These are phyloP conservation scores for Phragmatobia fuliginosa DNA, from an alignment of 2,888 invertebrate species.

Conservation along the genomic window DNA sequence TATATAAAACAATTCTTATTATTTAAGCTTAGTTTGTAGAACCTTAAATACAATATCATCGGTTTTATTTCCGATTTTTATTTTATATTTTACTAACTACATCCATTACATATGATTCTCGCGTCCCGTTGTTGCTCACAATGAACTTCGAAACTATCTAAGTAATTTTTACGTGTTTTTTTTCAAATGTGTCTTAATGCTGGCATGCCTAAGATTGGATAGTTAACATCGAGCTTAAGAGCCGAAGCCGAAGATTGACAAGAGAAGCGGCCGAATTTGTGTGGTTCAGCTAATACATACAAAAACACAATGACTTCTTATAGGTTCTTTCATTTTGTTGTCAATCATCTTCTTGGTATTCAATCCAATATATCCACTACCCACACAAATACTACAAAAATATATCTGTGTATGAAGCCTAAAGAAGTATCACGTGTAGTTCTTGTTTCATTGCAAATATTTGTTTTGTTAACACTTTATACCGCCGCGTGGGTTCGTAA, in stretches of 20 bases:
- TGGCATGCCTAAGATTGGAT: no score
- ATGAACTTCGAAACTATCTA: no score
- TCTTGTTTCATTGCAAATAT: conserved; percentile 49
- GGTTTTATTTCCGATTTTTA: background rate
- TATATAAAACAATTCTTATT: background rate
- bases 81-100: no score
- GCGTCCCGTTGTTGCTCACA: no score
- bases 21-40: background rate
- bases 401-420: conserved; percentile 4
- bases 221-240: no score
- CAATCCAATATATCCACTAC: background rate
- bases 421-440: conserved; percentile 39
- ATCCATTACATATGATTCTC: no score
- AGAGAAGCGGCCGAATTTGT: no score
- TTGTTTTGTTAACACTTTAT: conserved; percentile 48
- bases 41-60: background rate
- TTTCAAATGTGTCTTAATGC: no score
- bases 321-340: background rate
- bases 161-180: no score
- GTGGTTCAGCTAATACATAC: no score
- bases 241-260: no score
- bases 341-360: background rate
- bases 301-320: no score
- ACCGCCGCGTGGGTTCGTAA: conserved; percentile 45
- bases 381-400: background rate